Evolutionary conservation across 2,888 invertebrate species (phyloP).

Genomic region (Chrysolina americana): DNA sequence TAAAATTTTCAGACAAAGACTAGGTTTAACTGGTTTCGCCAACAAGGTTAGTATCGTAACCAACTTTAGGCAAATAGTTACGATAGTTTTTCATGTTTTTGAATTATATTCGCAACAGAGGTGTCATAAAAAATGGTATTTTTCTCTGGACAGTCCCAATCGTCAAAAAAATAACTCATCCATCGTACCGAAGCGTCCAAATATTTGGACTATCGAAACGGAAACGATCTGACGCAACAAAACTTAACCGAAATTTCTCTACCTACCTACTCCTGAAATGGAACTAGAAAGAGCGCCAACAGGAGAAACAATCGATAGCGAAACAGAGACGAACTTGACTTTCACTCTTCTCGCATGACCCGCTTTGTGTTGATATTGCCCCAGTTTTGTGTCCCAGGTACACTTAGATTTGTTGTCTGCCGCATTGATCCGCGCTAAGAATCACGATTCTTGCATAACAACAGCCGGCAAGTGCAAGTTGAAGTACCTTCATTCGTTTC

Average conservation of each 20-base stretch:
- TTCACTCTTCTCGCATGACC: constrained; percentile 56
- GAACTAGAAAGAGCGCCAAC: not conserved
- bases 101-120: too few species aligned
- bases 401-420: constrained; percentile 1
- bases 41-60: too few species aligned
- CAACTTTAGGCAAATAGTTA: too few species aligned
- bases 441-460: constrained; percentile 22
- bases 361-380: constrained; percentile 27
- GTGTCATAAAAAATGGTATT: too few species aligned
- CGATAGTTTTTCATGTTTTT: too few species aligned
- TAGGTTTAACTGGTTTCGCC: too few species aligned
- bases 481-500: not conserved
- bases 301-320: constrained; percentile 29
- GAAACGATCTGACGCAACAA: not conserved
- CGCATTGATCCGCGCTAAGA: constrained; percentile 18
- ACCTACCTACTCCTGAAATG: not conserved
- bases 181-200: not conserved
- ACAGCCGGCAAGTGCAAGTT: constrained; percentile 2
- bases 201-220: not conserved
- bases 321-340: constrained; percentile 54
- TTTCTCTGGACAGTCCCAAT: too few species aligned
- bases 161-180: not conserved
- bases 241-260: not conserved
- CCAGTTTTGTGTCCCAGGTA: constrained; percentile 25
- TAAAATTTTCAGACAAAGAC: too few species aligned